Base-by-base conservation (phyloP, 2,113 vertebrate species). In the Oriolus oriolus region DNA sequence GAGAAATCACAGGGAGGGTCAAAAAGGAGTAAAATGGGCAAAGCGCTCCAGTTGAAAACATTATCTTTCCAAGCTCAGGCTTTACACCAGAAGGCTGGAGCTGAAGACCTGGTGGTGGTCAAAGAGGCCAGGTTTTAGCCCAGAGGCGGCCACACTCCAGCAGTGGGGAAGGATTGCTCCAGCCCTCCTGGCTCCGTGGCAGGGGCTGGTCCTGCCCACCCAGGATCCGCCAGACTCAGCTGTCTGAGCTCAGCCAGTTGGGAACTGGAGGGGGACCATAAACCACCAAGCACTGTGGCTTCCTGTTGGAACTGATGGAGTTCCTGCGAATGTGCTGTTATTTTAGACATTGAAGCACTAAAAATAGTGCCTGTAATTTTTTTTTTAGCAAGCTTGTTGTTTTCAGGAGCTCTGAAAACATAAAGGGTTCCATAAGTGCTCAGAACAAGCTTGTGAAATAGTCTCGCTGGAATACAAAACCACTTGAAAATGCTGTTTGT, bases 351-450 rank as follows among this genome's bases (percentile, higher is more conserved):
- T 78, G 49, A 26, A 53, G 45, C 0, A 0, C 90, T 96, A 96
- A 97, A 96, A 91, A 93, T 96, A 96, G 85, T 2, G 24, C 39
- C 71, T 63, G 54, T 18, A 35, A 23, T 49, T 74, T 73, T 76
- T 83, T 82, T 93, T 93, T 87, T 70, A 96, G 80, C 57, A 60
- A 64, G 57, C 53, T 71, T 73, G 60, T 93, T 95, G 90, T 93
- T 94, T 95, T 86, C 95, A 94, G 93, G 91, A 97, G 83, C 65
- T 89, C 86, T 87, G 86, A 84, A 89, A 93, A 93, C 66, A 94
- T 93, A 93, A 95, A 96, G 86, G 16, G 95, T 89, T 96, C 96
- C 85, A 95, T 96, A 96, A 97, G 73, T 49, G 83, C 88, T 90
- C 91, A 92, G 73, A 92, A 84, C 65, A 87, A 89, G 69, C 83